Evolutionary conservation across 37 sponge, comb jelly and placozoan genomes (phyloP).

Genomic region (Eunapius fragilis): DNA sequence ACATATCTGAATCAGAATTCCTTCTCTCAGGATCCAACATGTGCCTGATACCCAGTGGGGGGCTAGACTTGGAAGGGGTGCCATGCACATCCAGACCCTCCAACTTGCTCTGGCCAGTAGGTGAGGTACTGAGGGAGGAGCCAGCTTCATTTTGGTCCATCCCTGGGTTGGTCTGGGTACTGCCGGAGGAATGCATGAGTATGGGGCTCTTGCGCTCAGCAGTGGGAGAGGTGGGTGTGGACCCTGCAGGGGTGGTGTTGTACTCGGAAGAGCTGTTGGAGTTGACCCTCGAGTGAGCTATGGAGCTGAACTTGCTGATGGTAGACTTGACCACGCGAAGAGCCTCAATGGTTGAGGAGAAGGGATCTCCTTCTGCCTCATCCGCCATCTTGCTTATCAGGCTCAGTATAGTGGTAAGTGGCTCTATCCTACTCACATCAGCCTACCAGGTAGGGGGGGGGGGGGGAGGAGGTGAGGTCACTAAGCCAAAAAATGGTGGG

Average conservation of each 20-base stretch:
- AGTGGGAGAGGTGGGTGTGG: conserved; percentile 48
- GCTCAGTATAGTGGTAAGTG: conserved; percentile 32
- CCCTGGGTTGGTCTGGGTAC: neutral
- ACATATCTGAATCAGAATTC: neutral
- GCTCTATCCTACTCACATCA: conserved; percentile 11
- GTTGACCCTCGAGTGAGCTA: neutral
- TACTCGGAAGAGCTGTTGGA: conserved; percentile 59
- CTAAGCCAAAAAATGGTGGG: neutral
- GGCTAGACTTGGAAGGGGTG: neutral
- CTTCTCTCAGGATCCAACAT: neutral
- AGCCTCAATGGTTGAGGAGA: conserved; percentile 68
- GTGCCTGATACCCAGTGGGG: neutral
- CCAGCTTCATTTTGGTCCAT: neutral
- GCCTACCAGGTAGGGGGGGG: neutral
- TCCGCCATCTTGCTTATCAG: conserved; percentile 37
- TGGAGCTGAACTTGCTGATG: conserved; percentile 45
- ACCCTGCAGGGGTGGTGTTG: conserved; percentile 41
- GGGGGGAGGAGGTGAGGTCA: neutral
- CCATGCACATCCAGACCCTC: neutral
- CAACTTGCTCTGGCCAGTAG: neutral
- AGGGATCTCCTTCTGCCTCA: conserved; percentile 61
- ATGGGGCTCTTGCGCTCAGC: conserved; percentile 7
- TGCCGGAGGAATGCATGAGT: neutral
- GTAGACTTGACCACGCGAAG: conserved; percentile 63
- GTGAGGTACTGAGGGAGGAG: conserved; percentile 38